phyloP scores from a whole-genome alignment of 2,888 invertebrate genomes.

The Lochmaea capreae region DNA sequence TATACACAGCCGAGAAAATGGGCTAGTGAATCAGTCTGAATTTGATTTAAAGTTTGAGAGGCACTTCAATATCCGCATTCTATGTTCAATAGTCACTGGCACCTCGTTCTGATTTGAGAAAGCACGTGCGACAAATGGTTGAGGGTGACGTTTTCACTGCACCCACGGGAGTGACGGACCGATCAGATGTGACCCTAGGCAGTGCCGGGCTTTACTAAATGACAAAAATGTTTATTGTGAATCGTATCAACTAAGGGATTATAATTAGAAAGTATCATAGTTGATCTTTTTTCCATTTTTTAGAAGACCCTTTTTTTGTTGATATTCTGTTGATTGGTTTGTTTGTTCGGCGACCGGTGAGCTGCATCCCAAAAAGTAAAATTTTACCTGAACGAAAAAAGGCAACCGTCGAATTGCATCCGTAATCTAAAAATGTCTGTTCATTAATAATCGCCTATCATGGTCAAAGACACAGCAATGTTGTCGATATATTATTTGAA shows the following conservation, averaged over 20 bases:
- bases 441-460: too few relatives aligned
- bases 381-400: too few relatives aligned
- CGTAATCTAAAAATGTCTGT: too few relatives aligned
- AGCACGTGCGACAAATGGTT: slow-evolving; percentile 58
- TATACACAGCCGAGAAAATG: slow-evolving; percentile 53
- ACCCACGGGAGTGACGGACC: slow-evolving; percentile 50
- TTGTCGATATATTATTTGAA: too few relatives aligned
- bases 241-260: background rate
- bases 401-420: too few relatives aligned
- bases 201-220: background rate
- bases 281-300: background rate
- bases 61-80: slow-evolving; percentile 62
- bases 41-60: slow-evolving; percentile 62
- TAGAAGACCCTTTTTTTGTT: too few relatives aligned
- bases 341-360: too few relatives aligned
- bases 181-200: background rate
- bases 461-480: too few relatives aligned
- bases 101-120: slow-evolving; percentile 51
- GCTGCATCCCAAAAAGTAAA: too few relatives aligned
- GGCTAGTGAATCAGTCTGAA: slow-evolving; percentile 58
- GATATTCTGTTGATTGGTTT: too few relatives aligned
- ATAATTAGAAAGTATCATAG: background rate
- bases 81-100: slow-evolving; percentile 56
- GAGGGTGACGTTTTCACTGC: slow-evolving; percentile 58
- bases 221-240: background rate